Percentiles rank a stretch among this genome's conserved stretches.
phyloP scores from a whole-genome alignment of 2,888 invertebrate species.

The Macrosiphum euphorbiae region DNA sequence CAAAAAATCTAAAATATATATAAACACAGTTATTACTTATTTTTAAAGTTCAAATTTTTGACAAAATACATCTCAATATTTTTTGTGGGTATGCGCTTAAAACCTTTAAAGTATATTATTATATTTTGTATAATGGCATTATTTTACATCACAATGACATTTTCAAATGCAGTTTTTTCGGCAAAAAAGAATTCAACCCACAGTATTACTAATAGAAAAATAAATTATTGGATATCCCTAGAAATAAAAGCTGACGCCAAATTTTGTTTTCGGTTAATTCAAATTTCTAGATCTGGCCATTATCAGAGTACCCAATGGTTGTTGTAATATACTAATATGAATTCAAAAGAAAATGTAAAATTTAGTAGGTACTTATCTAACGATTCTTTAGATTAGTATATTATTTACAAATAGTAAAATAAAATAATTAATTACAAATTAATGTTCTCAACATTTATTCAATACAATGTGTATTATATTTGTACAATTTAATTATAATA shows the following conservation, averaged over 20 bases:
- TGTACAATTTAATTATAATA: not conserved
- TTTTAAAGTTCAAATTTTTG: too few relatives aligned
- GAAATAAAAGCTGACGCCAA: not conserved
- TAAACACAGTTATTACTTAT: too few relatives aligned
- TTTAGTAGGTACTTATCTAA: not conserved
- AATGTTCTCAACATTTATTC: not conserved
- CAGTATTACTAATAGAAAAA: too few relatives aligned
- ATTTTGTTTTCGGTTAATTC: not conserved
- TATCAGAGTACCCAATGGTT: not conserved
- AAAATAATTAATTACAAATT: not conserved
- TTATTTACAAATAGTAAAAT: not conserved
- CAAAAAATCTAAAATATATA: too few relatives aligned
- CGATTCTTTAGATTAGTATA: not conserved
- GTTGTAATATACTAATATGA: too few relatives aligned
- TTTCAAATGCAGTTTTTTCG: too few relatives aligned
- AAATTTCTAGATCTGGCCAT: not conserved
- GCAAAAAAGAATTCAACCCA: too few relatives aligned
- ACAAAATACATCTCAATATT: not conserved
- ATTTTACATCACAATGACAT: too few relatives aligned
- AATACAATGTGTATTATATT: not conserved
- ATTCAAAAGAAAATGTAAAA: too few relatives aligned
- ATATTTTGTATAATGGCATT: too few relatives aligned
- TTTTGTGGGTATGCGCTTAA: not conserved
- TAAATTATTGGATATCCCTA: too few relatives aligned
- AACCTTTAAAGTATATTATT: too few relatives aligned